Evolutionary conservation across 2,113 vertebrate species (phyloP), one percentile per base, ranked within the genome.

Genomic region (Notothenia coriiceps): DNA sequence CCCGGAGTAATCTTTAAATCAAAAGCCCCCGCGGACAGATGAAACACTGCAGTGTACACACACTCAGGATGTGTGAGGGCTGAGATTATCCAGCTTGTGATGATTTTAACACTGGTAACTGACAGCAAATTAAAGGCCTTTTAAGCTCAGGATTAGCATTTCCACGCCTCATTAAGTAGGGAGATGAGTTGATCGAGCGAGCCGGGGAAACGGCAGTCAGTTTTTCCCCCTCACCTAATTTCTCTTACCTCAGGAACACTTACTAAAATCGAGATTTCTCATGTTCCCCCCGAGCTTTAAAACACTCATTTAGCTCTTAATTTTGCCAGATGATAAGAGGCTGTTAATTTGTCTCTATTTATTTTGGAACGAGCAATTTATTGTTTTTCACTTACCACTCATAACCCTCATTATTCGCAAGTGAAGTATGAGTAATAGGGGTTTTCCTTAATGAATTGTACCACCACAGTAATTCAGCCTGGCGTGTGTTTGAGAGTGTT

Each of bases 81-180:
- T 65, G 40, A 87, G 91, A 92, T 93, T 90, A 91, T 86, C 80
- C 86, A 71, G 76, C 77, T 83, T 79, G 69, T 91, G 87, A 92
- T 91, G 85, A 83, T 90, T 90, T 86, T 77, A 92, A 91, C 60
- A 33, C 78, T 83, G 70, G 82, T 88, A 93, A 92, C 92, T 83
- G 87, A 88, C 88, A 74, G 80, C 90, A 94, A 93, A 92, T 94
- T 88, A 92, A 92, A 85, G 88, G 81, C 77, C 72, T 88, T 88
- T 91, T 91, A 93, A 90, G 64, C 46, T 80, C 46, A 66, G 80
- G 92, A 93, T 95, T 89, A 93, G 87, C 86, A 82, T 90, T 76
- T 86, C 35, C 44, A 46, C 22, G 82, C 83, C 77, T 94, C 90
- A 90, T 93, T 92, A 90, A 86, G 44, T 80, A 33, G 77, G 76